Base-by-base conservation (phyloP, 2,888 invertebrate genomes). In the Stictocephala bisonia region DNA sequence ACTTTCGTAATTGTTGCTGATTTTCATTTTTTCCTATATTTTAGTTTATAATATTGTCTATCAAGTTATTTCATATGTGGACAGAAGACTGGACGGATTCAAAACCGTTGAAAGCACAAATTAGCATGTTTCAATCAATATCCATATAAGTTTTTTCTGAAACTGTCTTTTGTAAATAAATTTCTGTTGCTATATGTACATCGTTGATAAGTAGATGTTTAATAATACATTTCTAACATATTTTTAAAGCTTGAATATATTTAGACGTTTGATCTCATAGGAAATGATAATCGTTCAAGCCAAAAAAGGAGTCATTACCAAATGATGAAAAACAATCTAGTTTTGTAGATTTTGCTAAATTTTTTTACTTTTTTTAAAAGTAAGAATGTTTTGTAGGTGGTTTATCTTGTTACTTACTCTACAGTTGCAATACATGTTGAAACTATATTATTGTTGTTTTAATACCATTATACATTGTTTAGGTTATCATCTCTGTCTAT, bases 201-300 rank as follows among this genome's bases (percentile, higher is more conserved):
- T 60, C 35, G 29, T 60, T 29, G 35, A n/a, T 60, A 35, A 60
- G 60, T 60, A 35, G 22, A 60, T 22, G 18, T 60, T 60, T 60
- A 35, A 60, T 60, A 60, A 40, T 60, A 27, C 22, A 35, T 60
- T 60, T 56, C 31, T 31, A 35, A 60, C 22, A 40, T 60, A 60
- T 35, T 60, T 60, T 60, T 31, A 60, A 40, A 15, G 40, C 22
- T 60, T 20, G 22, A 40, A 60, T 60, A 60, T 60, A 60, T 60
- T 29, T 60, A 60, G 60, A n/a, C n/a, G 27, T 60, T 60, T 60
- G 60, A 60, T 60, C 60, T 60, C 60, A 60, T 60, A 60, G 35
- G 35, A 60, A 60, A 40, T 60, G 35, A 60, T 60, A 60, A 60
- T 35, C 60, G 35, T 20, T 60, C 31, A 35, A 60, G 35, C 60